Base-by-base conservation (phyloP, 1,140 invertebrate species). In the Orius insidiosus region DNA sequence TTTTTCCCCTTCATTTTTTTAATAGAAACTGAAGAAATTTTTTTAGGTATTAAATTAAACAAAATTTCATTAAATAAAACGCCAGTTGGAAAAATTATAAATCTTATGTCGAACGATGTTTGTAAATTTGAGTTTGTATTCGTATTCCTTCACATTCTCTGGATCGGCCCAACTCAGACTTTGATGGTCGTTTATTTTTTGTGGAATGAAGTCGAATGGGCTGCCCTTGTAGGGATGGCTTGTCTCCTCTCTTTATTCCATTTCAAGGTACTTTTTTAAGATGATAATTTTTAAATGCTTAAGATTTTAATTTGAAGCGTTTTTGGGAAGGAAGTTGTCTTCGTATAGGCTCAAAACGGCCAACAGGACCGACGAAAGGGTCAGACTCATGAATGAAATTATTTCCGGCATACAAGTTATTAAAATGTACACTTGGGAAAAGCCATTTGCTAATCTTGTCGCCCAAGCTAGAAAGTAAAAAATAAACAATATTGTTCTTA, bases 341-440 rank as follows among this genome's bases (percentile, higher is more conserved):
- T 63, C 64, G 31, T 62, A 78, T 6, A 60, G 81, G 50, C 63
- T 43, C 14, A 64, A 69, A 53, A 80, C 77, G 10, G 80, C 84
- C 0, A 51, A 68, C 4, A 68, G 72, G 52, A 89, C 86, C 0
- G 89, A 94, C 58, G 75, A 87, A 55, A 68, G 88, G 49, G 78
- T 93, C 1, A 68, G 78, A 40, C 60, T 88, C 41, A 90, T 92
- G 83, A 87, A 83, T 58, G 88, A 93, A 65, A 84, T 94, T n/a
- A 76, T 94, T 14, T 72, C 75, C 38, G 86, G 84, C 0, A 86
- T 93, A 55, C 77, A 87, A 61, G 78, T 89, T 1, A 89, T 93
- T 15, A 94, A 92, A 67, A 89, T 92, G 84, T 87, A 87, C 54
- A 76, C 80, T 0, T 90, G 85, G 85, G 85, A 90, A 59, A 73